phyloP scores from a whole-genome alignment of 2,888 invertebrate species.

The Anagyrus pseudococci region DNA sequence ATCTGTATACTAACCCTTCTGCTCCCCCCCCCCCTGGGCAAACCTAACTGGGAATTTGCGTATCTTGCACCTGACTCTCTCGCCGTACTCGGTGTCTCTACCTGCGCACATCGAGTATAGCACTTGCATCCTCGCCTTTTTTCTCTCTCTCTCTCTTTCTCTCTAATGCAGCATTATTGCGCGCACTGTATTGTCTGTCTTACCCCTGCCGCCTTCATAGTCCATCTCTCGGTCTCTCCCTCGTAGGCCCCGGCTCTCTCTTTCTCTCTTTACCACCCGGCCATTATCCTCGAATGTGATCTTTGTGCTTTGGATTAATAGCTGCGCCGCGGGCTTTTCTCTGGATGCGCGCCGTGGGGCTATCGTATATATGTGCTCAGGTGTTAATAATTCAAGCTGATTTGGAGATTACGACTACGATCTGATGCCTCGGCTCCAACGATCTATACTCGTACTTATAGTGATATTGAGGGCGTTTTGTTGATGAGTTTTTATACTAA shows the following conservation, averaged over 20 bases:
- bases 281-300: conserved; percentile 10
- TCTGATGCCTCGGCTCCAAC: too few species aligned
- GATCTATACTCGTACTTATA: too few species aligned
- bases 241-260: too few species aligned
- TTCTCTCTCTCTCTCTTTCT: conserved; percentile 15
- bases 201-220: not conserved
- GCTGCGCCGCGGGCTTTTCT: not conserved
- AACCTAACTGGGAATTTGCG: conserved; percentile 28
- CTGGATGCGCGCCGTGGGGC: too few species aligned
- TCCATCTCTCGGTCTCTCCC: too few species aligned
- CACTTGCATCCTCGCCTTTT: conserved; percentile 32
- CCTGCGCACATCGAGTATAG: conserved; percentile 6
- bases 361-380: too few species aligned
- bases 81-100: not conserved
- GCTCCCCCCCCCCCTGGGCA: not conserved
- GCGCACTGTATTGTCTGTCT: not conserved
- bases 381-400: too few species aligned
- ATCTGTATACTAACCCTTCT: not conserved
- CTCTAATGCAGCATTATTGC: too few species aligned
- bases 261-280: too few species aligned
- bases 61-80: conserved; percentile 33
- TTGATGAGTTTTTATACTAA: too few species aligned
- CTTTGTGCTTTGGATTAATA: conserved; percentile 27
- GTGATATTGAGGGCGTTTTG: too few species aligned
- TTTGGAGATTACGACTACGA: too few species aligned